A percentile compares a stretch with the other conserved stretches of the same genome.
Conservation (phyloP, 2,888 invertebrate genomes). For the Catonia carolina region DNA sequence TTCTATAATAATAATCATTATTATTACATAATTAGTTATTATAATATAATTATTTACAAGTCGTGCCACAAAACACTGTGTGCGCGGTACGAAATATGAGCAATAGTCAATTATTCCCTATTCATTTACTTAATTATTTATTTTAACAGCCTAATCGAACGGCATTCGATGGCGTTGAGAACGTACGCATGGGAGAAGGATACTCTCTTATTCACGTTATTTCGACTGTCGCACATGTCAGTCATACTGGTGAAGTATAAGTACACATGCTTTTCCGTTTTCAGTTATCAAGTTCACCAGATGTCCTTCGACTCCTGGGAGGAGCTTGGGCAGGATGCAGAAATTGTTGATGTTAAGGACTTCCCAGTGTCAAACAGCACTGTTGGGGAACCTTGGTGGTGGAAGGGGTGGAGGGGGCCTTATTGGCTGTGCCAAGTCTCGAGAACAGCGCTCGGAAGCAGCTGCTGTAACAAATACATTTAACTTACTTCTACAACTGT, state of each 20-base stretch:
- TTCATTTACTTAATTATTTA: too few species aligned
- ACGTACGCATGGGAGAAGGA: constrained; percentile 31
- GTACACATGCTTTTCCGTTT: constrained; percentile 56
- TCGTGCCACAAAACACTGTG: too few species aligned
- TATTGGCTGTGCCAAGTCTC: constrained; percentile 61
- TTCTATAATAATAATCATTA: too few species aligned
- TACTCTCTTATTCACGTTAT: too few species aligned
- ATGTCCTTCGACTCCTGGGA: constrained; percentile 52
- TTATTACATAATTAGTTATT: too few species aligned
- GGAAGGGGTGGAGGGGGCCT: constrained; percentile 77
- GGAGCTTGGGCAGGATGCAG: constrained; percentile 41
- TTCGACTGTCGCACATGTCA: not conserved
- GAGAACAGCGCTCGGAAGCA: constrained; percentile 84
- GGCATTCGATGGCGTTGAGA: not conserved
- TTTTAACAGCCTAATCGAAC: too few species aligned
- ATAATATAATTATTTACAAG: too few species aligned
- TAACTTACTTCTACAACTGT: too few species aligned
- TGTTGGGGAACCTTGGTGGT: constrained; percentile 70
- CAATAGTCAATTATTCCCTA: too few species aligned
- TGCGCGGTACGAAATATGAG: too few species aligned
- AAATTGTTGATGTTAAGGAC: constrained; percentile 52
- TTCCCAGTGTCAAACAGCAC: constrained; percentile 77
- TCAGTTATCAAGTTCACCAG: constrained; percentile 44
- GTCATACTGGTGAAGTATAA: constrained; percentile 16
- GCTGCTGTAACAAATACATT: constrained; percentile 49